A percentile compares a stretch with the other conserved stretches of the same genome.
Conservation (phyloP, 37 sponge, comb jelly and placozoan genomes). For the Spongia lamella region DNA sequence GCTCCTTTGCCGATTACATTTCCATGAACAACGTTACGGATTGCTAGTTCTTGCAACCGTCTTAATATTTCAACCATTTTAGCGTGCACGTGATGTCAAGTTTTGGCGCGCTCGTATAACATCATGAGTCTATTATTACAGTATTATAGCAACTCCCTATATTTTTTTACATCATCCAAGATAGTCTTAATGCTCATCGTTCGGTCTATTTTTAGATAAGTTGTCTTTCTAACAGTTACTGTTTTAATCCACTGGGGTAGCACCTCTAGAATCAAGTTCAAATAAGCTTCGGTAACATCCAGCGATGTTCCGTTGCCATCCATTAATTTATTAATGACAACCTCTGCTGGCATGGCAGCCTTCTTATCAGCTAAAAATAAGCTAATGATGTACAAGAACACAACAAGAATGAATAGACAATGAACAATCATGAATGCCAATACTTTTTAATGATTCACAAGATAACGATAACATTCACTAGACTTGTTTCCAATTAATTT, state of each 20-base stretch:
- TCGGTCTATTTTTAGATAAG: slow-evolving; percentile 58
- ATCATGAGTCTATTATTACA: background rate
- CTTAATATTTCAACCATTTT: no score
- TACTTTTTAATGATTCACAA: no score
- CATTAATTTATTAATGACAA: slow-evolving; percentile 55
- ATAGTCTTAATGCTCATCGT: slow-evolving; percentile 35
- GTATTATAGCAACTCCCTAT: background rate
- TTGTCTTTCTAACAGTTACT: slow-evolving; percentile 45
- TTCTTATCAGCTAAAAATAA: slow-evolving; percentile 66
- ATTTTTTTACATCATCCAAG: background rate
- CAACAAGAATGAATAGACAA: no score
- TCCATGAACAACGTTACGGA: no score
- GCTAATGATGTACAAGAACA: no score
- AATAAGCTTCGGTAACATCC: slow-evolving; percentile 52
- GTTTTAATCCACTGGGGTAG: slow-evolving; percentile 38
- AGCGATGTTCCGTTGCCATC: slow-evolving; percentile 49
- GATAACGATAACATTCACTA: no score
- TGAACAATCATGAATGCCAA: no score
- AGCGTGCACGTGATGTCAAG: no score
- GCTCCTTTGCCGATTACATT: no score
- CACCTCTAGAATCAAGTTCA: slow-evolving; percentile 29
- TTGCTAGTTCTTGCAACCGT: no score
- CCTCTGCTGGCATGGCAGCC: slow-evolving; percentile 56
- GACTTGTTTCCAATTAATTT: no score
- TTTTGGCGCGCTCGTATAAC: no score